These are phyloP conservation scores for Aldabrachelys gigantea DNA, from an alignment of 2,113 vertebrate species.

Conservation along the genomic window DNA sequence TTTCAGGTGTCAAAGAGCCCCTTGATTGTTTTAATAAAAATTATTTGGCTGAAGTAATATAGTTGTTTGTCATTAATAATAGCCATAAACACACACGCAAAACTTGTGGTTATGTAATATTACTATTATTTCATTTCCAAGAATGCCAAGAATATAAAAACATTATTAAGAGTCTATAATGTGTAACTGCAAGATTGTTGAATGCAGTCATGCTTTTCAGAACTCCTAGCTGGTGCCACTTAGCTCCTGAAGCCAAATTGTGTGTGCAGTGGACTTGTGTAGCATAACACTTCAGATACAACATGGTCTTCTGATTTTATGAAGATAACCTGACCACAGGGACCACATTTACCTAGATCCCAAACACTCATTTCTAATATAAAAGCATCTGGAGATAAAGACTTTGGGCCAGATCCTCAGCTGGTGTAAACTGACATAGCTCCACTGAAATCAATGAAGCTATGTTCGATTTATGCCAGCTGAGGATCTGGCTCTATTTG, in stretches of 20 bases:
- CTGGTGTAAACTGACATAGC: neutral
- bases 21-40: constrained; percentile 49
- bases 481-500: neutral
- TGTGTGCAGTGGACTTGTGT: neutral
- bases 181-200: neutral
- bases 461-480: neutral
- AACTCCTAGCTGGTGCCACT: neutral
- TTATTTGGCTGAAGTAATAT: constrained; percentile 22
- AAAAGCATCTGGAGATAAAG: neutral
- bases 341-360: neutral
- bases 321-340: neutral
- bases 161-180: neutral
- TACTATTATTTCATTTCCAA: constrained; percentile 7
- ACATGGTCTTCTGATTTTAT: neutral
- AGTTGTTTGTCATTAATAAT: constrained; percentile 35
- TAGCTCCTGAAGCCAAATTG: neutral
- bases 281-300: neutral
- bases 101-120: neutral
- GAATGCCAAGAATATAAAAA: neutral
- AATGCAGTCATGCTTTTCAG: neutral
- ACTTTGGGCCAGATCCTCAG: neutral
- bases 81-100: neutral
- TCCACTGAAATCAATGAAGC: neutral
- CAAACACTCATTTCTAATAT: neutral
- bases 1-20: constrained; percentile 45